A percentile compares a stretch with the other conserved stretches of the same genome.
Conservation (phyloP, 1,140 invertebrate genomes). For the Achatina immaculata region DNA sequence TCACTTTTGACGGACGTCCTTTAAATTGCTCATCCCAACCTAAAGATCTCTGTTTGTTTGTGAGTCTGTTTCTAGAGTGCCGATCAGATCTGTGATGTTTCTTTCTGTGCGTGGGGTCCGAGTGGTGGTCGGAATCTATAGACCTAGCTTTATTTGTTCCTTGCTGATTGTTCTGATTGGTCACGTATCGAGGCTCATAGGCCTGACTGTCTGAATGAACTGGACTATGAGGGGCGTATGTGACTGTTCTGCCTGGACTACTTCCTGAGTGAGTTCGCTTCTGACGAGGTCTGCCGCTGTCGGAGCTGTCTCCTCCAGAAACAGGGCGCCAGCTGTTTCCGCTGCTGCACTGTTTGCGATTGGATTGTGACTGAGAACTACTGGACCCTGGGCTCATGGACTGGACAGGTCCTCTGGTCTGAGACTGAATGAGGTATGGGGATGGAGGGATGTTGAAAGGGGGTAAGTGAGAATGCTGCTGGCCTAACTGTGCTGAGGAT, state of each 20-base stretch:
- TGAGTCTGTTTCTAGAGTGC: conserved; percentile 43
- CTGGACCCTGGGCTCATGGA: conserved; percentile 45
- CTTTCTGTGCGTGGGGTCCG: conserved; percentile 61
- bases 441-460: conserved; percentile 42
- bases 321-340: conserved; percentile 40
- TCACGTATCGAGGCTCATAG: conserved; percentile 16
- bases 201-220: conserved; percentile 38
- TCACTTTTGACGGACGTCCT: conserved; percentile 51
- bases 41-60: conserved; percentile 58
- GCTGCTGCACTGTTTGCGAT: conserved; percentile 37
- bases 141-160: conserved; percentile 46
- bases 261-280: conserved; percentile 7
- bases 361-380: conserved; percentile 32
- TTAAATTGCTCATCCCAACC: conserved; percentile 65
- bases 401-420: conserved; percentile 23
- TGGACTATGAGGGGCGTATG: conserved; percentile 32
- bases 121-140: conserved; percentile 66
- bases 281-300: conserved; percentile 50
- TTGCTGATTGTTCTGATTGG: conserved; percentile 61
- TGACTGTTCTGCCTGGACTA: conserved; percentile 21
- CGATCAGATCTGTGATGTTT: conserved; percentile 50
- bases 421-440: conserved; percentile 38
- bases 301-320: conserved; percentile 56
- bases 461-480: conserved; percentile 16
- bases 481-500: conserved; percentile 16